Evolutionary conservation across 2,888 invertebrate species (phyloP).

Genomic region (Troides aeacus): DNA sequence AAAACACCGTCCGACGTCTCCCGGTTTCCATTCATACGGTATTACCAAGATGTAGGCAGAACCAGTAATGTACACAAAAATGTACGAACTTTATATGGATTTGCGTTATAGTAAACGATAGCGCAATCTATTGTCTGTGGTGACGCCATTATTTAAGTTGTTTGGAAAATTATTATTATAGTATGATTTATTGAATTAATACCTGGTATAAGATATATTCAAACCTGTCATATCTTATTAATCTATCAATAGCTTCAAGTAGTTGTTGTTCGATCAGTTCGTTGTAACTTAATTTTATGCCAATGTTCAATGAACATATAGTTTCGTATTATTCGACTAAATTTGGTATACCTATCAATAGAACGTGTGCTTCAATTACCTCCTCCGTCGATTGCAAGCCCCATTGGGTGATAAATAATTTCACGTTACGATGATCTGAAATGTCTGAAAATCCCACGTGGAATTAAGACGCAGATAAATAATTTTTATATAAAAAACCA

Average conservation of each 20-base stretch:
- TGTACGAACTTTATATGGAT: too few relatives aligned
- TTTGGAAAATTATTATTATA: too few relatives aligned
- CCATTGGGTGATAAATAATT: conserved; percentile 61
- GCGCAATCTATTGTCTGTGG: too few relatives aligned
- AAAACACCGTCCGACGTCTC: too few relatives aligned
- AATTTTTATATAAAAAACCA: too few relatives aligned
- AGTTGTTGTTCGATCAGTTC: conserved; percentile 43
- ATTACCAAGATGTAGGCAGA: too few relatives aligned
- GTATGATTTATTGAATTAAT: too few relatives aligned
- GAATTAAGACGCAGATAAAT: too few relatives aligned
- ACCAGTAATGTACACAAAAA: too few relatives aligned
- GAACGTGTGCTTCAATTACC: conserved; percentile 57
- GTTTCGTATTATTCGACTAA: conserved; percentile 56
- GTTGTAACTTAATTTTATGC: conserved; percentile 46
- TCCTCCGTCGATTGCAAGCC: conserved; percentile 67
- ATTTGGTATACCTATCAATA: conserved; percentile 55
- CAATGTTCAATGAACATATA: conserved; percentile 47
- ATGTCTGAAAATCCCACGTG: conserved; percentile 9
- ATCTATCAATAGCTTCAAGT: conserved; percentile 37
- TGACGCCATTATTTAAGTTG: too few relatives aligned
- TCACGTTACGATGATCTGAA: conserved; percentile 63
- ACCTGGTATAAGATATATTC: neutral
- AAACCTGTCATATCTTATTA: neutral
- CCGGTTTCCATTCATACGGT: too few relatives aligned
- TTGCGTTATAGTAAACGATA: too few relatives aligned